Evolutionary conservation across 2,888 invertebrate species (phyloP).

Genomic region (Rhagophthalmus giganteus): DNA sequence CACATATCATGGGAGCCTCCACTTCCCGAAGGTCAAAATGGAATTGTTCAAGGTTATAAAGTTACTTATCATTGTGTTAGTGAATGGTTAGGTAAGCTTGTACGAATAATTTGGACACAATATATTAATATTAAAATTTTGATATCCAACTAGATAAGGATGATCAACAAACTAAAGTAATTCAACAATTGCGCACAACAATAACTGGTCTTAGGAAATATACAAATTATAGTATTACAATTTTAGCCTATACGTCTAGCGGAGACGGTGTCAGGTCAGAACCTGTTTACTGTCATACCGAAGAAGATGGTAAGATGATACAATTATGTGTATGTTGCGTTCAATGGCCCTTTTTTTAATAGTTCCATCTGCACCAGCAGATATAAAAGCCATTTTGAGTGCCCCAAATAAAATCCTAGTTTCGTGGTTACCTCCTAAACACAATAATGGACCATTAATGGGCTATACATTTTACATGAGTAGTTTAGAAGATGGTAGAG

Average conservation of each 20-base stretch:
- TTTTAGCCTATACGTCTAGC: slow-evolving; percentile 83
- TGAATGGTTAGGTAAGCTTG: slow-evolving; percentile 74
- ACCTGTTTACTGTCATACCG: slow-evolving; percentile 83
- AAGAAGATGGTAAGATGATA: slow-evolving; percentile 75
- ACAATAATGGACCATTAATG: slow-evolving; percentile 81
- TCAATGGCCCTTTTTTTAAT: no score
- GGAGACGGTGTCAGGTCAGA: slow-evolving; percentile 87
- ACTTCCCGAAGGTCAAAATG: slow-evolving; percentile 78
- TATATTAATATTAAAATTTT: neutral
- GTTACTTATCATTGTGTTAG: slow-evolving; percentile 78
- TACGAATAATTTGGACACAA: neutral
- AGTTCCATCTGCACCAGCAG: slow-evolving; percentile 89
- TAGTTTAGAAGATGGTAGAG: slow-evolving; percentile 75
- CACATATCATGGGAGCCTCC: slow-evolving; percentile 87
- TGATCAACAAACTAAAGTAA: slow-evolving; percentile 76
- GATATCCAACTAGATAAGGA: slow-evolving; percentile 65
- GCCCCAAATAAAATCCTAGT: slow-evolving; percentile 83
- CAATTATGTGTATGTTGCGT: no score
- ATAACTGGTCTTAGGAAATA: slow-evolving; percentile 78
- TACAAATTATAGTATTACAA: slow-evolving; percentile 91
- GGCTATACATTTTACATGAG: slow-evolving; percentile 85
- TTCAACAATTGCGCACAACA: slow-evolving; percentile 68
- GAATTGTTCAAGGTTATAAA: slow-evolving; percentile 82
- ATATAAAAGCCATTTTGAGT: slow-evolving; percentile 87
- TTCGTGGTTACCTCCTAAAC: slow-evolving; percentile 86